Percentiles rank a stretch among this genome's conserved stretches.
Evolutionary conservation across 92 coral and sea anemone species (phyloP).

Genomic region (Actinernus sp.): DNA sequence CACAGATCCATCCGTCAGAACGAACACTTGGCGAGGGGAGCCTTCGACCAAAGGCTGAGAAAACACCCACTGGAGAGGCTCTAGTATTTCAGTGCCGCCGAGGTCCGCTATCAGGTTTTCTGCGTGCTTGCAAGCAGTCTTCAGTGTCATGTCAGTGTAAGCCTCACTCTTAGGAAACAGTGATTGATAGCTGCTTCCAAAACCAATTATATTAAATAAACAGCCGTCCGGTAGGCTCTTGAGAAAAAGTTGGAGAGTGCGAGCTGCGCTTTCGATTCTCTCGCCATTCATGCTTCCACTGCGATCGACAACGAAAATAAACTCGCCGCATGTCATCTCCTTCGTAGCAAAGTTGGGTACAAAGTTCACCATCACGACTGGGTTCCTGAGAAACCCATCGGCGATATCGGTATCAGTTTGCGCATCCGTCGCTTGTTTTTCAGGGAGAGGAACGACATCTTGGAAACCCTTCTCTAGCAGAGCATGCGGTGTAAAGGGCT

Average conservation of each 20-base stretch:
- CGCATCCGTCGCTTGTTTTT: slow-evolving; percentile 12
- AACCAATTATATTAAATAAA: slow-evolving; percentile 87
- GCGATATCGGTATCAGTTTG: slow-evolving; percentile 15
- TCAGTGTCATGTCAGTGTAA: slow-evolving; percentile 76
- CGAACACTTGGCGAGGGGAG: slow-evolving; percentile 87
- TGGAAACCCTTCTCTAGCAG: slow-evolving; percentile 71
- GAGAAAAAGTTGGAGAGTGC: slow-evolving; percentile 81
- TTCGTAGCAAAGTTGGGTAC: slow-evolving; percentile 78
- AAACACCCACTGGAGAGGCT: slow-evolving; percentile 77
- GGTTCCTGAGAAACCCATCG: slow-evolving; percentile 68
- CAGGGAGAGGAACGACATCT: neutral
- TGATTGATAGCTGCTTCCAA: slow-evolving; percentile 80
- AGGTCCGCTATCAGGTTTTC: slow-evolving; percentile 68
- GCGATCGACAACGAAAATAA: slow-evolving; percentile 89
- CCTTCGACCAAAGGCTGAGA: slow-evolving; percentile 77
- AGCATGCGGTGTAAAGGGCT: slow-evolving; percentile 68
- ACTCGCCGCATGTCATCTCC: slow-evolving; percentile 72
- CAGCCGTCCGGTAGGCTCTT: slow-evolving; percentile 93
- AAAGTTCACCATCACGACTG: slow-evolving; percentile 83
- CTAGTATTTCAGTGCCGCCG: slow-evolving; percentile 88
- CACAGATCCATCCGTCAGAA: slow-evolving; percentile 88
- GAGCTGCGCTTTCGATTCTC: slow-evolving; percentile 65
- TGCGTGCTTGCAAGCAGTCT: slow-evolving; percentile 73
- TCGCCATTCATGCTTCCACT: slow-evolving; percentile 88
- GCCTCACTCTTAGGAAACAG: slow-evolving; percentile 68